Conservation (phyloP, 37 sponge, comb jelly and placozoan genomes). For the Geodia barretti region DNA sequence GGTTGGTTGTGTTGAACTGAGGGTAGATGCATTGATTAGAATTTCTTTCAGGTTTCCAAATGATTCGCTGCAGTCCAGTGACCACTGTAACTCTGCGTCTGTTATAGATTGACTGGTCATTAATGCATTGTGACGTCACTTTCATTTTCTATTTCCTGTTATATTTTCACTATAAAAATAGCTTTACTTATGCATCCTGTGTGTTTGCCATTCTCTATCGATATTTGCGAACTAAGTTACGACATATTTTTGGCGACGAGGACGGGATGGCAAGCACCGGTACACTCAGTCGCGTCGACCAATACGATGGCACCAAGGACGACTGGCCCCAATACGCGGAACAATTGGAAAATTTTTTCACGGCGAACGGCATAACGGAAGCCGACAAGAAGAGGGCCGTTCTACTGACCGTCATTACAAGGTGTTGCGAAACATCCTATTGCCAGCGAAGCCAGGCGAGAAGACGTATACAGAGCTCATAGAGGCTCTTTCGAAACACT, state of each 20-base stretch:
- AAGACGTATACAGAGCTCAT: not conserved
- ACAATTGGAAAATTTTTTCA: not conserved
- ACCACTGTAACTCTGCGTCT: too few relatives aligned
- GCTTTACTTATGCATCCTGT: too few relatives aligned
- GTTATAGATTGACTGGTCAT: too few relatives aligned
- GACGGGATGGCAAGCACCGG: not conserved
- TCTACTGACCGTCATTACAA: not conserved
- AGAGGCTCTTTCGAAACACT: not conserved
- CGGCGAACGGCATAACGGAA: not conserved
- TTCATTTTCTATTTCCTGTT: too few relatives aligned
- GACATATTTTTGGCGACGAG: slow-evolving; percentile 1
- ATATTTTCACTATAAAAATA: too few relatives aligned
- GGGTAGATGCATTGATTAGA: too few relatives aligned
- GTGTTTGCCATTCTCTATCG: too few relatives aligned
- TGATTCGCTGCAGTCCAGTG: too few relatives aligned
- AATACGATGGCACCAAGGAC: not conserved
- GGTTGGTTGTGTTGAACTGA: too few relatives aligned
- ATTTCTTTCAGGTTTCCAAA: too few relatives aligned
- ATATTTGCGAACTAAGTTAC: too few relatives aligned
- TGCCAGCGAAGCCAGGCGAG: not conserved
- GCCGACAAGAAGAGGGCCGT: not conserved
- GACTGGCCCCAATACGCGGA: not conserved
- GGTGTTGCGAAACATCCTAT: not conserved
- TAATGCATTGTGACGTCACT: too few relatives aligned
- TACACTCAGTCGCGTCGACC: not conserved